These are phyloP conservation scores for Tiaroga cobitis DNA, from an alignment of 2,797 vertebrate species.

Conservation along the genomic window DNA sequence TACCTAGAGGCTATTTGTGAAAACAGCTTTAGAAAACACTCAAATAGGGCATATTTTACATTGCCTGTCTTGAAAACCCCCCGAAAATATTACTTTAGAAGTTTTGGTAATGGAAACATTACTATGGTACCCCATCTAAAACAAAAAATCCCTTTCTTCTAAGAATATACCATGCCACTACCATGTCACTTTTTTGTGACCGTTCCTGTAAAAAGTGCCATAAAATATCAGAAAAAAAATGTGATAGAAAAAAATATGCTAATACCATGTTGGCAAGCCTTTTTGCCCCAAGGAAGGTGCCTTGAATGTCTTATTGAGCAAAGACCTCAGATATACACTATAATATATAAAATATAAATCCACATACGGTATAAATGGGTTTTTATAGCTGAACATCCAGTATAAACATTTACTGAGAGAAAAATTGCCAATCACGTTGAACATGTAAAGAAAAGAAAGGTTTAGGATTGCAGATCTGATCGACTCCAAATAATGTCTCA, in stretches of 20 bases:
- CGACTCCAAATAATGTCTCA: too few relatives aligned
- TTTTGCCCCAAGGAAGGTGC: too few relatives aligned
- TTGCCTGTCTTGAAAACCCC: background rate
- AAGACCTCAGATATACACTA: too few relatives aligned
- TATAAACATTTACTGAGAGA: too few relatives aligned
- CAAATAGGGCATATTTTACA: background rate
- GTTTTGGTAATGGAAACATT: background rate
- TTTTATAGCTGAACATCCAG: too few relatives aligned
- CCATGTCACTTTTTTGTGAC: background rate
- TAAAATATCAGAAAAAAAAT: background rate
- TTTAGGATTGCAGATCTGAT: too few relatives aligned
- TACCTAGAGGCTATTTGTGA: background rate
- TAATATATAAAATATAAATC: too few relatives aligned
- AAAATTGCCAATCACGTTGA: too few relatives aligned
- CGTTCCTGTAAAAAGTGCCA: background rate
- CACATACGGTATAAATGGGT: too few relatives aligned
- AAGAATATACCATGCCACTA: background rate
- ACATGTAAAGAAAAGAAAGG: too few relatives aligned
- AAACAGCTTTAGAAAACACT: background rate
- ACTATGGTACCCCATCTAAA: background rate
- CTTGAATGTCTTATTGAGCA: too few relatives aligned
- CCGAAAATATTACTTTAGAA: background rate
- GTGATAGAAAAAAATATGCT: background rate
- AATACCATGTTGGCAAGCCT: background rate
- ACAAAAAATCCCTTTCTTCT: too few relatives aligned